Evolutionary conservation across 2,888 invertebrate species (phyloP).

Genomic region (Andrena flavipes): DNA sequence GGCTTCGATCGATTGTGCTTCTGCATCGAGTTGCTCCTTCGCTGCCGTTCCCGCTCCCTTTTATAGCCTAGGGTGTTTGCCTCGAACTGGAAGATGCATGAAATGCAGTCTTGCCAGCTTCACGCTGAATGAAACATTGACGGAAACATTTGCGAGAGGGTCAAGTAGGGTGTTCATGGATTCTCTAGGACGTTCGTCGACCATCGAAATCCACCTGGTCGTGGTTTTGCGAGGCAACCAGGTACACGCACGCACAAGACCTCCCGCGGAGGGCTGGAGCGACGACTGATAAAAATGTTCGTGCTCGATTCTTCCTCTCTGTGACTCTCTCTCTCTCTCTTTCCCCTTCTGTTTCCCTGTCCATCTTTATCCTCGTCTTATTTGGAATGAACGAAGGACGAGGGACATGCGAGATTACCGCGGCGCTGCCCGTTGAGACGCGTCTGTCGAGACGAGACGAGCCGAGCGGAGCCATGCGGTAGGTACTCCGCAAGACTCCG

Average conservation of each 20-base stretch:
- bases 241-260: slow-evolving; percentile 46
- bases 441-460: slow-evolving; percentile 56
- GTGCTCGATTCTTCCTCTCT: slow-evolving; percentile 65
- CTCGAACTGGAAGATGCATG: neutral
- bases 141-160: neutral
- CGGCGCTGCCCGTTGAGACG: slow-evolving; percentile 69
- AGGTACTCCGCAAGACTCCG: slow-evolving; percentile 68
- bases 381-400: slow-evolving; percentile 69
- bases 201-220: slow-evolving; percentile 56
- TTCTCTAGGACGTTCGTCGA: slow-evolving; percentile 7
- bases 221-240: slow-evolving; percentile 38
- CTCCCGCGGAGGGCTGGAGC: slow-evolving; percentile 71
- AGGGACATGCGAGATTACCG: slow-evolving; percentile 71
- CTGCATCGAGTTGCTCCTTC: neutral
- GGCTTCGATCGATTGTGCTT: neutral
- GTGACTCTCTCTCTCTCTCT: neutral
- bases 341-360: slow-evolving; percentile 31
- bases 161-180: neutral
- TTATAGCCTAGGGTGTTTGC: neutral
- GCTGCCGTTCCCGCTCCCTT: neutral
- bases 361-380: slow-evolving; percentile 68
- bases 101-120: neutral
- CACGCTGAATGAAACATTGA: neutral
- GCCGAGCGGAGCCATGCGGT: slow-evolving; percentile 62
- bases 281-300: slow-evolving; percentile 75